Conservation (phyloP, 2,797 vertebrate genomes). For the Orientallactaga sibirica region DNA sequence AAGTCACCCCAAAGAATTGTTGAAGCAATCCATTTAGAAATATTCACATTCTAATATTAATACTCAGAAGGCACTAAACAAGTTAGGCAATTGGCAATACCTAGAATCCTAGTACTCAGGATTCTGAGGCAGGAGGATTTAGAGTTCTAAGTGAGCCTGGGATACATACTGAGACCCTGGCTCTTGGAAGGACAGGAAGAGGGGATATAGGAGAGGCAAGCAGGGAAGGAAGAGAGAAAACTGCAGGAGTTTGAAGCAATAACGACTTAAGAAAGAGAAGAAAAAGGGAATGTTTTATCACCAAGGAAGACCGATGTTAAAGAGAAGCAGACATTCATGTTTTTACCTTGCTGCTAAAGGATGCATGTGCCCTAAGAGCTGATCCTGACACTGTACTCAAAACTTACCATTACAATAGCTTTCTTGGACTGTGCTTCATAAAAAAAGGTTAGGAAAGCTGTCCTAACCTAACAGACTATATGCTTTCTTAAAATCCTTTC, state of each 20-base stretch:
- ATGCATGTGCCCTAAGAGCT: background rate
- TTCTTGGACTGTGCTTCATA: background rate
- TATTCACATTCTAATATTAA: conserved; percentile 23
- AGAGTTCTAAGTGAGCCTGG: background rate
- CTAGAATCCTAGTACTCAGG: background rate
- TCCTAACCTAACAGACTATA: conserved; percentile 10
- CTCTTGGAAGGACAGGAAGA: background rate
- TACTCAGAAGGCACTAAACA: background rate
- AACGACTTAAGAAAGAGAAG: conserved; percentile 19
- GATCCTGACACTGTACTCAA: background rate
- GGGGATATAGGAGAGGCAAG: background rate
- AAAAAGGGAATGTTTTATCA: conserved; percentile 9
- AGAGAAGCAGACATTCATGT: background rate
- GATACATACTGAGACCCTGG: background rate
- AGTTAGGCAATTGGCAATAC: background rate
- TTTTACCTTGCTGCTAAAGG: background rate
- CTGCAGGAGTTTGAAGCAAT: conserved; percentile 45
- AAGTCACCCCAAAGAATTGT: conserved; percentile 49
- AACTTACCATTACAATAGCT: background rate
- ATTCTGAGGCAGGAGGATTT: background rate
- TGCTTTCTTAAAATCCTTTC: conserved; percentile 16
- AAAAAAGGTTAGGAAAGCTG: conserved; percentile 3
- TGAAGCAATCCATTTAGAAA: conserved; percentile 48
- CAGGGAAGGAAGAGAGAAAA: background rate
- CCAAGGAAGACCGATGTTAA: background rate